Conservation (phyloP, 2,113 vertebrate species). For the Passerina amoena region DNA sequence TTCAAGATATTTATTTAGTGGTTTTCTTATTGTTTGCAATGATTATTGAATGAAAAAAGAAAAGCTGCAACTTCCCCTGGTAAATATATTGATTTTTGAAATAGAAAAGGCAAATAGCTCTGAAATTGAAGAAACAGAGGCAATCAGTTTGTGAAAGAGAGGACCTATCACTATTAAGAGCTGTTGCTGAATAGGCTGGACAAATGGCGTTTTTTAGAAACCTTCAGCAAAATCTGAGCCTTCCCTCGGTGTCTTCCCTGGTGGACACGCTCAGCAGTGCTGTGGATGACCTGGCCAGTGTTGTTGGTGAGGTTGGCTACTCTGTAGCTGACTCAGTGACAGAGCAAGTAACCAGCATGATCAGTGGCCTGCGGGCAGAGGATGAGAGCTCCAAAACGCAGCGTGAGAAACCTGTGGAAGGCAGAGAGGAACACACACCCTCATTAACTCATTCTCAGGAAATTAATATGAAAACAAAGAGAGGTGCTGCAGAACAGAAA, state of each 20-base stretch:
- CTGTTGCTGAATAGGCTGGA: slow-evolving; percentile 9
- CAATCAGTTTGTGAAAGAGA: slow-evolving; percentile 27
- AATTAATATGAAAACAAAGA: neutral
- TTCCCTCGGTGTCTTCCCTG: slow-evolving; percentile 89
- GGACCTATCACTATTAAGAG: neutral
- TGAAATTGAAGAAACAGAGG: neutral
- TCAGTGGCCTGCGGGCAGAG: slow-evolving; percentile 79
- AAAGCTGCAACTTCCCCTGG: neutral
- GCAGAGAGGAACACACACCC: neutral
- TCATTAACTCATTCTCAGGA: neutral
- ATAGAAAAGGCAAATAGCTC: slow-evolving; percentile 4
- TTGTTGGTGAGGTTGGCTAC: slow-evolving; percentile 85
- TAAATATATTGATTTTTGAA: neutral
- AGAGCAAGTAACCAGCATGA: slow-evolving; percentile 88
- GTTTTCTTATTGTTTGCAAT: slow-evolving; percentile 21
- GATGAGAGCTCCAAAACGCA: slow-evolving; percentile 60
- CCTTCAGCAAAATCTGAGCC: slow-evolving; percentile 84
- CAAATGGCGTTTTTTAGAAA: slow-evolving; percentile 93
- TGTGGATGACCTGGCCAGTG: slow-evolving; percentile 85
- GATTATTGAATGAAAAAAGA: slow-evolving; percentile 20
- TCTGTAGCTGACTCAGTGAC: slow-evolving; percentile 88
- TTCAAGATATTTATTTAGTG: slow-evolving; percentile 55
- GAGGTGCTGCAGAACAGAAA: neutral
- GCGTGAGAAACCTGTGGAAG: neutral
- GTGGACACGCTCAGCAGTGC: slow-evolving; percentile 86